Base-by-base conservation (phyloP, 2,113 vertebrate species). In the Lepus americanus region DNA sequence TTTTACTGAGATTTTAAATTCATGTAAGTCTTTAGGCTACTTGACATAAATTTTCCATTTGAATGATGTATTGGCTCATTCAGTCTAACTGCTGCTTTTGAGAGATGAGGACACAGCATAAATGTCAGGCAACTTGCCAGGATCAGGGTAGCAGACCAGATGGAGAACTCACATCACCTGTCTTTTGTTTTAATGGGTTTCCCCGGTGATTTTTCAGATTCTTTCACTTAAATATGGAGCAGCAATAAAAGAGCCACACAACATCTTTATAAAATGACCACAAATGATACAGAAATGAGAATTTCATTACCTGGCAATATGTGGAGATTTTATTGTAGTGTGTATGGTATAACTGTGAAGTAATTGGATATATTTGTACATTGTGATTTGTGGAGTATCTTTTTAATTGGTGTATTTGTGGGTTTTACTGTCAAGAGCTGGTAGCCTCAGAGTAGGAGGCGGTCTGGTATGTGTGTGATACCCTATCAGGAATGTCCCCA, bases 1-100 rank as follows among this genome's bases (percentile, higher is more conserved):
- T 96, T 96, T 83, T 69, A 84, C 64, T 90, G 74, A 66, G 90
- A 82, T 83, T 83, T 94, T 79, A 89, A 53, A 27, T 79, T 55
- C 22, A 53, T 83, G 1, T 88, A 90, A 95, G 55, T 76, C 31
- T 90, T 90, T 90, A 33, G 59, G 76, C 16, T 67, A 44, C 20
- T 17, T 89, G 14, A 67, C 44, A n/a, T 25, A 89, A 49, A 89
- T 86, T 97, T 94, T 81, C 31, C 27, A 3, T 12, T 79, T n/a
- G n/a, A 85, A 79, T 17, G 31, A 27, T 76, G 11, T 9, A 27
- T 76, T 44, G 22, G 9, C 20, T 74, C 53, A 79, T 55, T 12
- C 25, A n/a, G n/a, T 64, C 12, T 78, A 87, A 77, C 29, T 59
- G 8, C 12, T 44, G 23, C 31, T 44, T 92, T 86, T 96, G 95